These are phyloP conservation scores for Elephas maximus DNA, from an alignment of 2,113 vertebrate species.

Conservation along the genomic window DNA sequence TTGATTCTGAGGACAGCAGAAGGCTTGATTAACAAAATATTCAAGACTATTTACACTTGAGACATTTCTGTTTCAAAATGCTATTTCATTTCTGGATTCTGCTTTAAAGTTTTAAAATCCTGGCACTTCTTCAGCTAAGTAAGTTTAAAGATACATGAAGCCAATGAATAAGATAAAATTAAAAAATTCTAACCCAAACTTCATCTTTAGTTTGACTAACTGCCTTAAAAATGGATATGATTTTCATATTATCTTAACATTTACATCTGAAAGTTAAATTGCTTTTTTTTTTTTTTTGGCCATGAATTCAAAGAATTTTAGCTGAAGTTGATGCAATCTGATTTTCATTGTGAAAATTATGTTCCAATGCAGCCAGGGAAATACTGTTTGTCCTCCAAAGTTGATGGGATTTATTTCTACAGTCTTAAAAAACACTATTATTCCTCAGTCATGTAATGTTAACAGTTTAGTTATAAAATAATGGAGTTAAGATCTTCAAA, in stretches of 20 bases:
- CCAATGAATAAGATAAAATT: background rate
- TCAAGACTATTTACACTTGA: background rate
- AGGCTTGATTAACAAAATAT: background rate
- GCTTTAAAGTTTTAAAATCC: constrained; percentile 32
- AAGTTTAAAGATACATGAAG: constrained; percentile 35
- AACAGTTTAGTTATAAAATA: constrained; percentile 26
- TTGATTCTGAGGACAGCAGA: background rate
- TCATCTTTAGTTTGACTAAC: background rate
- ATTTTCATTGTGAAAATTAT: constrained; percentile 1
- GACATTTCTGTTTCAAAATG: background rate
- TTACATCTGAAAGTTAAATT: constrained; percentile 20
- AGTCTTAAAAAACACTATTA: constrained; percentile 22
- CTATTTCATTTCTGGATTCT: constrained; percentile 52
- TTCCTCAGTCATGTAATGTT: background rate
- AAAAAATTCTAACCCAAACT: background rate
- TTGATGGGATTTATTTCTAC: background rate
- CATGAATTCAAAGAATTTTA: constrained; percentile 21
- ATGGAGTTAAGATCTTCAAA: background rate
- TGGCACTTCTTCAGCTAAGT: background rate
- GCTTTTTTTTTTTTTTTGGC: background rate
- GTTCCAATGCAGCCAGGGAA: background rate
- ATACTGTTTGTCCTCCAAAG: background rate
- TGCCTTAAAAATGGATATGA: background rate
- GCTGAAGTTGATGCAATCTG: background rate
- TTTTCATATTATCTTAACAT: background rate